phyloP scores from a whole-genome alignment of 2,888 invertebrate genomes.

The Catonia carolina region DNA sequence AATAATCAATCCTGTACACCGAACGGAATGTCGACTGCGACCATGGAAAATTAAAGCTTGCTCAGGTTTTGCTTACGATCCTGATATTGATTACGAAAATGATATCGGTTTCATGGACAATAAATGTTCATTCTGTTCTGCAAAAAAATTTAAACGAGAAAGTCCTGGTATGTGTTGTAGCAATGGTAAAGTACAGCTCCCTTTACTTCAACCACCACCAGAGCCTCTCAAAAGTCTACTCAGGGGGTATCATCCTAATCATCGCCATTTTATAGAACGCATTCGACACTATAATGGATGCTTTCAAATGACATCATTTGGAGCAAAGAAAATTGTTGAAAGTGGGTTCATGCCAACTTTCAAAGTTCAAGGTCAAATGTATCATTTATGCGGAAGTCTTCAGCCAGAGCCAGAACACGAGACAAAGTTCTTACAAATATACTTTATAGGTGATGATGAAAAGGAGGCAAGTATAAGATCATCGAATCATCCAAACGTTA shows the following conservation, averaged over 20 bases:
- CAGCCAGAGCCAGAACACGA: too few relatives aligned
- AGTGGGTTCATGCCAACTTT: too few relatives aligned
- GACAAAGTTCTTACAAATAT: too few relatives aligned
- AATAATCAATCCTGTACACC: neutral
- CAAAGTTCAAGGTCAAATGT: conserved; percentile 32
- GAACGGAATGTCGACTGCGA: neutral
- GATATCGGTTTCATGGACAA: neutral
- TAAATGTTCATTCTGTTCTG: neutral
- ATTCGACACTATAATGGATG: conserved; percentile 20
- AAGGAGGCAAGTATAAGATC: conserved; percentile 1
- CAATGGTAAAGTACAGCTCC: conserved; percentile 19
- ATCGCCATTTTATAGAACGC: conserved; percentile 18
- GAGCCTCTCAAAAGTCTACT: conserved; percentile 19
- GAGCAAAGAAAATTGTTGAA: conserved; percentile 15
- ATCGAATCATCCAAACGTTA: neutral
- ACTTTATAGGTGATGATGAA: too few relatives aligned
- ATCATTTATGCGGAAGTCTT: conserved; percentile 27
- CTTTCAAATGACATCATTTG: too few relatives aligned
- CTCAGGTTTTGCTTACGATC: neutral
- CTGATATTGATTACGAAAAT: neutral
- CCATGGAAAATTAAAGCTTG: neutral
- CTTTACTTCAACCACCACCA: conserved; percentile 9
- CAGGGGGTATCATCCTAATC: neutral
- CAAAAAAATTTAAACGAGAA: too few relatives aligned
- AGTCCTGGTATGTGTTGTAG: too few relatives aligned